phyloP scores from a whole-genome alignment of 2,888 invertebrate genomes.

The Drosophila anceps region DNA sequence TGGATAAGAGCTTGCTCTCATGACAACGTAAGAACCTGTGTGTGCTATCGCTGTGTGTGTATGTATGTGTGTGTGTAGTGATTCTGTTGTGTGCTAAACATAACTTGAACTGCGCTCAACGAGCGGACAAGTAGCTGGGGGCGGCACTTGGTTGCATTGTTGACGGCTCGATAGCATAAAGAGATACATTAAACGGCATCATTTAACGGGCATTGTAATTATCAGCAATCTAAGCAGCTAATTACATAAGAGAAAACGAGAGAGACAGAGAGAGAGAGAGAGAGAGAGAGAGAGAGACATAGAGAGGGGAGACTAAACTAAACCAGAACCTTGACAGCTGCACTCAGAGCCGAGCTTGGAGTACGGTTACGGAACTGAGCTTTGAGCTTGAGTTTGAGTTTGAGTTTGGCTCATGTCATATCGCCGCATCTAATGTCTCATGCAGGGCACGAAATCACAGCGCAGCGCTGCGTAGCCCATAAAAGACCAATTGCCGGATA shows the following conservation, averaged over 20 bases:
- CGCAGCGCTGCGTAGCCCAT: conserved; percentile 30
- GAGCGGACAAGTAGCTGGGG: conserved; percentile 26
- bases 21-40: conserved; percentile 13
- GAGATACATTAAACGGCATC: conserved; percentile 41
- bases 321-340: conserved; percentile 34
- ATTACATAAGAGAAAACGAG: conserved; percentile 22
- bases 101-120: conserved; percentile 48
- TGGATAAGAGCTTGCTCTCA: conserved; percentile 38
- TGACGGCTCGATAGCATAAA: conserved; percentile 48
- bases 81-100: conserved; percentile 36
- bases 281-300: neutral
- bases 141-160: conserved; percentile 31
- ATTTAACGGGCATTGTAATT: conserved; percentile 37
- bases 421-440: conserved; percentile 34
- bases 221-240: conserved; percentile 26
- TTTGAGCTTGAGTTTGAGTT: neutral
- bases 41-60: conserved; percentile 7
- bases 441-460: conserved; percentile 49
- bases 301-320: neutral
- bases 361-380: conserved; percentile 3
- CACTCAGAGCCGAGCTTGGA: conserved; percentile 7
- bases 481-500: conserved; percentile 41
- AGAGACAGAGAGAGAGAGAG: neutral
- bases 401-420: conserved; percentile 6
- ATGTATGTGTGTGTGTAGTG: conserved; percentile 7